Evolutionary conservation across 92 coral and sea anemone genomes (phyloP), one percentile per base, ranked within the genome.

Genomic region (Zoanthus sociatus): DNA sequence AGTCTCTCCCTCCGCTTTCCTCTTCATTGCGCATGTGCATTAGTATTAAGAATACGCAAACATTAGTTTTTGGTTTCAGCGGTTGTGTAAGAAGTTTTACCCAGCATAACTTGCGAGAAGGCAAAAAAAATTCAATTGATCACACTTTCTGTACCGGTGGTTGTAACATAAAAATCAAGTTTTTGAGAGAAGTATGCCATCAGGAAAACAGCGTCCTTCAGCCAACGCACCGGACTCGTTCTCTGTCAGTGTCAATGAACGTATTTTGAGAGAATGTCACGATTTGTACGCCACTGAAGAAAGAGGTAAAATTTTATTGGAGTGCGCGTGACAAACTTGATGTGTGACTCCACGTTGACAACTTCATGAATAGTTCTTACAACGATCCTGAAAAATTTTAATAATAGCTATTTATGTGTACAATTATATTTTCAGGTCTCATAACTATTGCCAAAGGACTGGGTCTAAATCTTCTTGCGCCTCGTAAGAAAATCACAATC

Each of bases 1-100:
- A 87, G 92, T 94, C 90, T 94, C 90, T 81, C 92, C 92, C 84
- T 77, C 94, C 79, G 93, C 95, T 78, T 94, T 94, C 92, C 98
- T 93, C 95, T 94, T 94, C 98, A 94, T 94, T 91, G 94, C 98
- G 98, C 98, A 94, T 94, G 98, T 85, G 82, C 92, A 87, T 64
- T 66, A 14, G 12, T 15, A 46, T 46, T 60, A 66, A 47, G 46
- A 66, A 47, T 64, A 81, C 85, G 85, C 85, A 81, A 81, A 67
- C 85, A 81, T 66, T 45, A 46, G 26, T 4, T 79, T 76, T 14
- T 10, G 0, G 17, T 18, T 61, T 3, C 85, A 81, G 85, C 85
- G 85, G 85, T 16, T 46, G 26, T 12, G 13, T 46, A 81, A 67
- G 21, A 20, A 0, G 47, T n/a, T 64, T 64, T 81, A 66, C 85